A percentile compares a stretch with the other conserved stretches of the same genome.
Evolutionary conservation across 2,797 vertebrate genomes (phyloP).

Genomic region (Vespertilio murinus): DNA sequence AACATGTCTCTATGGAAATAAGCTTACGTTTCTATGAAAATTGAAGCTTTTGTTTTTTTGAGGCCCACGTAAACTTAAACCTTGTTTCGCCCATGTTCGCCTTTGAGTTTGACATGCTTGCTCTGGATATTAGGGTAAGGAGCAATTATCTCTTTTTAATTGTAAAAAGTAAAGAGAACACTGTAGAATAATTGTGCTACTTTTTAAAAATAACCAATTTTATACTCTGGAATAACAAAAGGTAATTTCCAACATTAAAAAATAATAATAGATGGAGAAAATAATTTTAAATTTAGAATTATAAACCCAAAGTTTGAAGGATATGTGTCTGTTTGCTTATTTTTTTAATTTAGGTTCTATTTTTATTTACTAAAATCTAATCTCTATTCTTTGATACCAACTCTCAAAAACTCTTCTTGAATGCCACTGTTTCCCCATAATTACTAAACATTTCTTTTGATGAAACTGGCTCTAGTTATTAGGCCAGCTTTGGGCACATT

Average conservation of each 20-base stretch:
- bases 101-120: not conserved
- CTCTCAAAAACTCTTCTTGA: not conserved
- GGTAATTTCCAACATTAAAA: not conserved
- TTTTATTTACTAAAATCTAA: not conserved
- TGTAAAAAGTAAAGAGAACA: constrained; percentile 19
- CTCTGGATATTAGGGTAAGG: not conserved
- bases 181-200: not conserved
- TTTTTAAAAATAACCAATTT: not conserved
- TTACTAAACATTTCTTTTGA: not conserved
- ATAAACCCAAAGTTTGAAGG: not conserved
- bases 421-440: not conserved
- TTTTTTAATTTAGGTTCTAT: not conserved
- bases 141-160: not conserved
- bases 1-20: too few relatives aligned
- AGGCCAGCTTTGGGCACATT: not conserved
- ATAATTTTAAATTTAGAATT: not conserved
- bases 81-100: too few relatives aligned
- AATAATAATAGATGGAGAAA: not conserved
- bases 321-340: not conserved
- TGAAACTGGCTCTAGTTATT: not conserved
- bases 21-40: too few relatives aligned
- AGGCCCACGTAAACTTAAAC: too few relatives aligned
- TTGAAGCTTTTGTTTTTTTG: too few relatives aligned
- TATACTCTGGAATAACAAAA: not conserved
- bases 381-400: not conserved